Evolutionary conservation across 2,888 invertebrate genomes (phyloP).

Genomic region (Dryococelus australis): DNA sequence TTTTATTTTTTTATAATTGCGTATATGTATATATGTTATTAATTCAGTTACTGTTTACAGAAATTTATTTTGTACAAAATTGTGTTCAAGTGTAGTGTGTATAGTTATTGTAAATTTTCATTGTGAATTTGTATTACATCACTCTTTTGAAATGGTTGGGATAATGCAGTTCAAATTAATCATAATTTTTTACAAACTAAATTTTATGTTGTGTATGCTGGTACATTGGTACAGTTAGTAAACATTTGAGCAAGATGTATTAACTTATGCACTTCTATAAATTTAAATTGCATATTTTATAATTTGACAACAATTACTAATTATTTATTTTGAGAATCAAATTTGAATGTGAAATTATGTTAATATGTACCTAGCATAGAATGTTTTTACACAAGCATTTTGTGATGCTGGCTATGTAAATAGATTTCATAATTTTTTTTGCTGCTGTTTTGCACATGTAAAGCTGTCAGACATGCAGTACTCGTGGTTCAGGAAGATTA

Average conservation of each 20-base stretch:
- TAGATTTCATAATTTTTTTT: neutral
- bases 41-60: neutral
- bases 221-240: neutral
- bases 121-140: neutral
- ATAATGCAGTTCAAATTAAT: neutral
- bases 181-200: neutral
- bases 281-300: neutral
- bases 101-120: neutral
- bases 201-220: neutral
- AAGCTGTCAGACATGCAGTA: neutral
- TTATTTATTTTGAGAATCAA: neutral
- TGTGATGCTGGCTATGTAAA: neutral
- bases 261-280: neutral
- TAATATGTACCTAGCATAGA: neutral
- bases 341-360: neutral
- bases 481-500: no score
- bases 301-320: neutral
- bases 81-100: neutral
- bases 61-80: neutral
- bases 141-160: neutral
- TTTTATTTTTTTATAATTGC: neutral
- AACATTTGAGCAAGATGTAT: neutral
- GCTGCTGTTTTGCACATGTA: neutral
- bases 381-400: neutral
- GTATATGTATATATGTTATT: neutral